Base-by-base conservation (phyloP, 2,888 invertebrate species). In the Lomographa bimaculata region DNA sequence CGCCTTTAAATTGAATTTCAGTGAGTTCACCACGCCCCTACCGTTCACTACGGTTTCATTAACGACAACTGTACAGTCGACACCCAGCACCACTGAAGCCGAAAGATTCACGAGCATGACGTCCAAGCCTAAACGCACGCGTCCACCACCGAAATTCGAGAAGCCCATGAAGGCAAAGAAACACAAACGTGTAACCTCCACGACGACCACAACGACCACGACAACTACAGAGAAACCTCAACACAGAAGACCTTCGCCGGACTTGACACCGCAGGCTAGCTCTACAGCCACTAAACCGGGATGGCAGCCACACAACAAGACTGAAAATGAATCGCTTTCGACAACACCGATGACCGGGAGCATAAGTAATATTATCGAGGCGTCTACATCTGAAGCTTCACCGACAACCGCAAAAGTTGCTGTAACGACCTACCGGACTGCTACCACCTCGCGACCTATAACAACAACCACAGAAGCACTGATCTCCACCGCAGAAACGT, bases 131-230 rank as follows among this genome's bases (percentile, higher is more conserved):
- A 83, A 78, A 48, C 79, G 84, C 7, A 89, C 90, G 16, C 76
- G 86, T 6, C 81, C 87, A 11, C 82, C 83, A 29, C 79, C 73
- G 5, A 80, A 77, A 42, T 80, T 80, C 33, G 64, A 51, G 4
- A 82, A 81, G 57, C 60, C 70, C 37, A 75, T 75, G 6, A 84
- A 80, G 59, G 49, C 69, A 2, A 85, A 78, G 49, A 89, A 89
- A 53, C 79, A 82, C 41, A 83, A 85, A 57, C 76, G 85, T 12
- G 53, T 80, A 2, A 79, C 74, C 5, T 67, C 73, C 24, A 72
- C 67, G 1, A 76, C 75, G 12, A 75, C 71, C 4, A 67, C 77
- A 3, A 57, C 56, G 2, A 71, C 73, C 1, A 64, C 64, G 2
- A 64, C 64, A 24, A 57, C 65, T 12, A 60, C 69, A 14, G 57